Conservation (phyloP, 2,888 invertebrate genomes). For the Merodon equestris region DNA sequence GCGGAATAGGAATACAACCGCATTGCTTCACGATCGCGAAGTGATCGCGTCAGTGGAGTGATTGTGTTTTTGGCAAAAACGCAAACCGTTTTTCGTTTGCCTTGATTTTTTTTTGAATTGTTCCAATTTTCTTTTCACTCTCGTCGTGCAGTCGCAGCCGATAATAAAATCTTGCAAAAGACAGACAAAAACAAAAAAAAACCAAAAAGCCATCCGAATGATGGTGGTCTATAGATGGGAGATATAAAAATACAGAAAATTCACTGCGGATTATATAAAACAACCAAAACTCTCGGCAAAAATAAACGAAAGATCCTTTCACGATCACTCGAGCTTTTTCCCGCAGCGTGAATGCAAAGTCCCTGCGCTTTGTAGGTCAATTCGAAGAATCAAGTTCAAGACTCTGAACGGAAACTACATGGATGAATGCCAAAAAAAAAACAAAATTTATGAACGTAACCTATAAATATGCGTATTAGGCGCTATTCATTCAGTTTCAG, state of each 20-base stretch:
- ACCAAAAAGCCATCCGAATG: conserved; percentile 35
- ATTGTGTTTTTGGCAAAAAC: conserved; percentile 52
- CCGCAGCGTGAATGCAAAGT: conserved; percentile 22
- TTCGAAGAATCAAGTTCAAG: conserved; percentile 51
- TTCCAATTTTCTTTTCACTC: conserved; percentile 8
- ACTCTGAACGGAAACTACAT: conserved; percentile 16
- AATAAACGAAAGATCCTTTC: conserved; percentile 8
- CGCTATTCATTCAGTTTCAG: conserved; percentile 29
- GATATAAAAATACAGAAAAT: conserved; percentile 50
- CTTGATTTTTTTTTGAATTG: conserved; percentile 41
- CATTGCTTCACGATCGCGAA: no score
- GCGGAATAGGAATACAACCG: conserved; percentile 20
- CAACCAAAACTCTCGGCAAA: conserved; percentile 2
- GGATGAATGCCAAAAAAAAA: conserved; percentile 48
- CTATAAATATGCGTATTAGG: conserved; percentile 44
- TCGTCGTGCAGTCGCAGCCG: conserved; percentile 44
- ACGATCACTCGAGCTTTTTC: background rate
- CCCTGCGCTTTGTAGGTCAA: conserved; percentile 6
- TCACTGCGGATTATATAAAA: conserved; percentile 38
- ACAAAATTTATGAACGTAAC: conserved; percentile 38
- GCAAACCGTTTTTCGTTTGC: conserved; percentile 54
- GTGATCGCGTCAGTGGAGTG: no score
- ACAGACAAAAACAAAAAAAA: conserved; percentile 20
- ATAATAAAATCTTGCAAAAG: conserved; percentile 16
- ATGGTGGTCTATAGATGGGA: conserved; percentile 12